Evolutionary conservation across 2,888 invertebrate genomes (phyloP), one percentile per base, ranked within the genome.

Genomic region (Andrena hattorfiana): DNA sequence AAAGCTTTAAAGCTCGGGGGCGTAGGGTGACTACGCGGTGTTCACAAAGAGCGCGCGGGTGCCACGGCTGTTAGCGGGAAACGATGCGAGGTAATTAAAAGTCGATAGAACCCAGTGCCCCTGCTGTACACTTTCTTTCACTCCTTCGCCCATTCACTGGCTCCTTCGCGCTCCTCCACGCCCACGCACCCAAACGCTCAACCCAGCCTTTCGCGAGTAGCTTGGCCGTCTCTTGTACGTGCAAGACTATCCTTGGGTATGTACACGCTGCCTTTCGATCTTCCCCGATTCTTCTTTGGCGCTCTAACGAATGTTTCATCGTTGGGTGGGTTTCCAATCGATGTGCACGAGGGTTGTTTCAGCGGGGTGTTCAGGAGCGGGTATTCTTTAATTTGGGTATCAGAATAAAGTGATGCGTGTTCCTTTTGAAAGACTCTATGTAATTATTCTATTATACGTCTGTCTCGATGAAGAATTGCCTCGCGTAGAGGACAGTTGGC

Each of bases 41-140:
- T 49, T 62, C 56, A 67, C 79, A 69, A 81, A 83, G 74, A 78
- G 62, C 67, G 56, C 70, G 54, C 51, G 64, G 78, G 81, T 72
- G 59, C 69, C 74, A 56, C 64, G 82, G 85, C 85, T 86, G 84
- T 90, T 89, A 75, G 87, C 86, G 88, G 86, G 84, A 91, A 91
- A 86, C 91, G 91, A 90, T 89, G 90, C 90, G 88, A 88, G 90
- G 90, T 92, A 93, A 93, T 92, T 93, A 92, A 93, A 93, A 93
- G 90, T 93, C 93, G 92, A 93, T 93, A 91, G 89, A 91, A 91
- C 90, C 91, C 81, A 91, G 85, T 92, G 90, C 89, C 91, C 56
- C 90, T 86, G 87, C 85, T 91, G 83, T 79, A 77, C 74, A 81
- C 75, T 68, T 83, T 83, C 80, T 81, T 80, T 76, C 49, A 35